Base-by-base conservation (phyloP, 2,797 vertebrate genomes). In the Sebastes hopkinsi region DNA sequence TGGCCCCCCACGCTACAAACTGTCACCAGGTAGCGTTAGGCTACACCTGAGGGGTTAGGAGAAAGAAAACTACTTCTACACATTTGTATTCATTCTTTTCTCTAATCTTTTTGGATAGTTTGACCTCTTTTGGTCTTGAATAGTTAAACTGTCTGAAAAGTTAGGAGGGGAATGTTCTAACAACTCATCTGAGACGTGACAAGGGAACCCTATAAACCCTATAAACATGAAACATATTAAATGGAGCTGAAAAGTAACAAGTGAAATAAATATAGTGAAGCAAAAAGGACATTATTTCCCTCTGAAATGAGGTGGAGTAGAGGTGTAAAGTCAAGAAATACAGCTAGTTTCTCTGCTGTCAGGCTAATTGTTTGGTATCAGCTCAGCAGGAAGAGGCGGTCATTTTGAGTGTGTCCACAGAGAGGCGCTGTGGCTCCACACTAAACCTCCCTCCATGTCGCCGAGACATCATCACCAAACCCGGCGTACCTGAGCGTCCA, bases 381-480 rank as follows among this genome's bases (percentile, higher is more conserved):
- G 10, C 14, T 27, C 30, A 27, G 14, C n/a, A 59, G 6, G 11
- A 74, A n/a, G 13, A 23, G 55, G 55, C 25, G 10, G 79, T 14
- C n/a, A 27, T 84, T 67, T n/a, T 20, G 1, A 0, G 0, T n/a
- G 4, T 11, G n/a, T 59, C 93, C 95, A 93, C 92, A 54, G 8
- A 14, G 88, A 46, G 95, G 88, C 91, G 91, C 94, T 95, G 94
- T 95, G 87, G 80, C 66, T 88, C 91, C 86, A 88, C 67, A 30
- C n/a, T 14, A 30, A 61, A 81, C 4, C 9, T 2, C 3, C 7
- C 27, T 6, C 8, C 9, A 1, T 16, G 32, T 13, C 16, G 8
- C 8, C 20, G 2, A 8, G 20, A n/a, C 1, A 29, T 7, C 18
- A 7, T 11, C 3, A 0, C 14, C 65, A 54, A 36, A 42, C 10